Conservation (phyloP, 2,797 vertebrate species). For the Sylvilagus floridanus region DNA sequence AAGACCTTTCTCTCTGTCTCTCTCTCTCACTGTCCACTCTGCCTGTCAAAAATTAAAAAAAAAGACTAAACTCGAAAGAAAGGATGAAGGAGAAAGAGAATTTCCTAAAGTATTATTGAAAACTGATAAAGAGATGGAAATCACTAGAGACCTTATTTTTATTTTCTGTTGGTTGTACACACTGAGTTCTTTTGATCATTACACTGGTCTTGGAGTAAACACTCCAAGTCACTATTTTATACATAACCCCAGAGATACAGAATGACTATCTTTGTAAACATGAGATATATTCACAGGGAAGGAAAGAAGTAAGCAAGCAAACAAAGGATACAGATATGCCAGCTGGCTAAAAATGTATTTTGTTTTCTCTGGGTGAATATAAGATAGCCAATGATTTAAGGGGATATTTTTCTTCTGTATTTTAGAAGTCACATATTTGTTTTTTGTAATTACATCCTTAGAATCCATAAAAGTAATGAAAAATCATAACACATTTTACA, state of each 20-base stretch:
- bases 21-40: too few species aligned
- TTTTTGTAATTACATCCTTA: neutral
- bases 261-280: neutral
- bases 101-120: constrained; percentile 10
- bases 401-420: neutral
- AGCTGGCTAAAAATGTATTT: neutral
- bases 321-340: too few species aligned
- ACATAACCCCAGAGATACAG: neutral
- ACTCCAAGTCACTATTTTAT: neutral
- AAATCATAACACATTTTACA: neutral
- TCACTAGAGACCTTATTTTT: neutral
- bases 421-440: neutral
- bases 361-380: neutral
- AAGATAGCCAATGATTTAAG: neutral
- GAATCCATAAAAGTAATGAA: neutral
- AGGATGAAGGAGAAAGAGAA: neutral
- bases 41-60: too few species aligned
- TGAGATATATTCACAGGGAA: too few species aligned
- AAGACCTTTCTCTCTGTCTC: too few species aligned
- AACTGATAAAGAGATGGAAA: neutral
- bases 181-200: neutral
- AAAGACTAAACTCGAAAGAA: neutral
- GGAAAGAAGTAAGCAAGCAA: too few species aligned
- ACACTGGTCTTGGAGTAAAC: neutral
- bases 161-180: neutral